These are phyloP conservation scores for Orchestia grillus DNA, from an alignment of 1,140 invertebrate species.

Conservation along the genomic window DNA sequence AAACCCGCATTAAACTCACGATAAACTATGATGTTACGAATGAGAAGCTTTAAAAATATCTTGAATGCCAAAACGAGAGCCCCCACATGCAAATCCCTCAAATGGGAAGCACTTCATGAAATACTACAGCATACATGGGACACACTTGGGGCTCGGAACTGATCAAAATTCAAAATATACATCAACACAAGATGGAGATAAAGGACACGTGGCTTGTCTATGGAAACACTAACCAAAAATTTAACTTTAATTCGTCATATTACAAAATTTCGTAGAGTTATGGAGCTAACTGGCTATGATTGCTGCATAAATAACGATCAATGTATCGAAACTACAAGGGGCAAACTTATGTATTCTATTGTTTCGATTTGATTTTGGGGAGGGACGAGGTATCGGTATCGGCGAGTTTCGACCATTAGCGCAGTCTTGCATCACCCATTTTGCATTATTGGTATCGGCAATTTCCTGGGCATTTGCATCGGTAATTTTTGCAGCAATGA, in stretches of 20 bases:
- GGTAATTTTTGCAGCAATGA: no score
- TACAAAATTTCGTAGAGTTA: neutral
- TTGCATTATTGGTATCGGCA: neutral
- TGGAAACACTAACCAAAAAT: neutral
- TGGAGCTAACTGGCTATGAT: neutral
- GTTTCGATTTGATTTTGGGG: neutral
- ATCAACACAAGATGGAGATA: no score
- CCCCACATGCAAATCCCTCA: neutral
- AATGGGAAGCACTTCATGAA: neutral
- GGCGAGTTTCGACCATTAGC: neutral
- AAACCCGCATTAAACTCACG: neutral
- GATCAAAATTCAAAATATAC: no score
- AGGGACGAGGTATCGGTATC: neutral
- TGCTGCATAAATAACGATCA: neutral
- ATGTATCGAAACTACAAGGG: neutral
- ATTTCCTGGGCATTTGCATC: no score
- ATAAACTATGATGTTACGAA: neutral
- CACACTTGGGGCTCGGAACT: no score
- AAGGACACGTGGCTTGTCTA: neutral
- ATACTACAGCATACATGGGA: no score
- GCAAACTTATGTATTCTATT: neutral
- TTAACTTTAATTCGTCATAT: neutral
- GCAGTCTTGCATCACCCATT: no score
- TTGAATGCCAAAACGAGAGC: neutral
- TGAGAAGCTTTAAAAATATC: neutral